A percentile compares a stretch with the other conserved stretches of the same genome.
Conservation (phyloP, 2,113 vertebrate species). For the Paedocypris sp. region DNA sequence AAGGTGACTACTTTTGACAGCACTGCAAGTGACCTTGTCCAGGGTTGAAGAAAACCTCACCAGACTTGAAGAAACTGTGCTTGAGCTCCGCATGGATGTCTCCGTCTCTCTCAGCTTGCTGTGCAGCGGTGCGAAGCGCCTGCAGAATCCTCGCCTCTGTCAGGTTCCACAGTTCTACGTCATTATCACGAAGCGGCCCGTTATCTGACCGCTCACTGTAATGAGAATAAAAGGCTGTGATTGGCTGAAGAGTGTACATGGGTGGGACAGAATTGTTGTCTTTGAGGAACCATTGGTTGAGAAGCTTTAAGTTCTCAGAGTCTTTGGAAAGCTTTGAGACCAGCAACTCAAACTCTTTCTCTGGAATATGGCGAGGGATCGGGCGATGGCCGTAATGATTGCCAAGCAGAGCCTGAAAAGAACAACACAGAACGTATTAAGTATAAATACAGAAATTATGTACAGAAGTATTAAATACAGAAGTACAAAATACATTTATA, state of each 20-base stretch:
- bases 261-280: slow-evolving; percentile 64
- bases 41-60: slow-evolving; percentile 40
- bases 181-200: slow-evolving; percentile 22
- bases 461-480: too few species aligned
- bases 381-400: slow-evolving; percentile 60
- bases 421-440: neutral
- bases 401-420: slow-evolving; percentile 65
- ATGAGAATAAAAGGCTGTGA: slow-evolving; percentile 52
- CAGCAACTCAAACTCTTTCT: slow-evolving; percentile 61
- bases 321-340: slow-evolving; percentile 51
- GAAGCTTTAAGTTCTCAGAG: slow-evolving; percentile 44
- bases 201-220: slow-evolving; percentile 46
- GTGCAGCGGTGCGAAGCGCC: slow-evolving; percentile 49
- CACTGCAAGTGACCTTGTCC: neutral
- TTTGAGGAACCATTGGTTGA: slow-evolving; percentile 55
- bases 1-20: neutral
- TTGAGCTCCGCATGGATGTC: slow-evolving; percentile 55
- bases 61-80: slow-evolving; percentile 59
- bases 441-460: neutral
- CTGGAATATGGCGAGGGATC: slow-evolving; percentile 51
- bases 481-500: too few species aligned
- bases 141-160: slow-evolving; percentile 51
- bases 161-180: slow-evolving; percentile 33
- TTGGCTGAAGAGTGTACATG: slow-evolving; percentile 61
- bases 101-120: slow-evolving; percentile 49